Percentiles rank a stretch among this genome's conserved stretches.
Evolutionary conservation across 2,888 invertebrate species (phyloP).

Genomic region (Tolmerus cingulatus): DNA sequence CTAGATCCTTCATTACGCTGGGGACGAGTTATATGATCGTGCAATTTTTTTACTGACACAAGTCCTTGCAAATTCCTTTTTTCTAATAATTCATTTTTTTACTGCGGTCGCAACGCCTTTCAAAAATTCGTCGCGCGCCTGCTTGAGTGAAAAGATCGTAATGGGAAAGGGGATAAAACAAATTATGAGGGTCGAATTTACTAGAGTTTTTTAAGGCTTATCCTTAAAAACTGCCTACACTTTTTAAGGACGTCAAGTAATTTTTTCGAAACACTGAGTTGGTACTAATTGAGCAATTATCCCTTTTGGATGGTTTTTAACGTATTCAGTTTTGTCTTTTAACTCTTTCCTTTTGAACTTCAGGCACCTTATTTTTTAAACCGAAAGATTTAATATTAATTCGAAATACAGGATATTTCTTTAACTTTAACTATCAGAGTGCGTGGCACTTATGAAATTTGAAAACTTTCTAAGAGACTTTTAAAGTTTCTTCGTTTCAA

Average conservation of each 20-base stretch:
- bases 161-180: neutral
- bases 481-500: no score
- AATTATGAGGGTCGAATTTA: neutral
- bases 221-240: neutral
- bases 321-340: neutral
- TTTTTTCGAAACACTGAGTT: neutral
- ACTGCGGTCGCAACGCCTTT: neutral
- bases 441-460: no score
- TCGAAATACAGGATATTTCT: no score
- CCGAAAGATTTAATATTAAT: no score
- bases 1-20: neutral
- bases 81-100: neutral
- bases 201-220: neutral
- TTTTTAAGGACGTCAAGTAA: neutral
- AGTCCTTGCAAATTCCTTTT: constrained; percentile 28
- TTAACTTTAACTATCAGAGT: no score
- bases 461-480: no score
- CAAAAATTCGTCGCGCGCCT: neutral
- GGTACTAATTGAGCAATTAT: neutral
- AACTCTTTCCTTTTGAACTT: neutral
- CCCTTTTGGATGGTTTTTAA: neutral
- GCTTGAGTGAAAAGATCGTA: neutral
- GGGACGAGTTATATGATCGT: neutral
- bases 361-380: neutral
- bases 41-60: neutral